These are phyloP conservation scores for Stylophora pistillata DNA, from an alignment of 64 coral and sea anemone genomes.

Conservation along the genomic window DNA sequence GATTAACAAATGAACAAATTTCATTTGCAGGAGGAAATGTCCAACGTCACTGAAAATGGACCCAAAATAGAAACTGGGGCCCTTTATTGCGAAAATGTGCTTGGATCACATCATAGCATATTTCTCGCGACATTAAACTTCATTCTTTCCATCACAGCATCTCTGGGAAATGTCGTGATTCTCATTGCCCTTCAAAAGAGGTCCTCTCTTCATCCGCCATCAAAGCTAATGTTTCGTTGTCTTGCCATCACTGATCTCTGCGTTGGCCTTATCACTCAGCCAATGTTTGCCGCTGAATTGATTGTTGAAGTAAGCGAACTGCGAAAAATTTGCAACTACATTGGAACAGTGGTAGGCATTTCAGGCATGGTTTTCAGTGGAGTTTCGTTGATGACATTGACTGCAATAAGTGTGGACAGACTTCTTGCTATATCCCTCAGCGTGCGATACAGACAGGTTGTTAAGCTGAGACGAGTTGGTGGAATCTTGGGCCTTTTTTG, in stretches of 20 bases:
- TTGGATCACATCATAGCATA: neutral
- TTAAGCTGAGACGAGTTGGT: neutral
- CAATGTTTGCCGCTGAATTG: neutral
- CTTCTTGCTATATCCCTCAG: conserved; percentile 1
- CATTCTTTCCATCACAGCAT: neutral
- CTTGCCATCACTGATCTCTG: conserved; percentile 11
- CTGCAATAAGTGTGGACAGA: conserved; percentile 25
- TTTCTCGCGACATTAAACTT: neutral
- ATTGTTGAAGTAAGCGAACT: neutral
- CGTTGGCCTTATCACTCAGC: neutral
- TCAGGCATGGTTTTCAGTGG: conserved; percentile 1
- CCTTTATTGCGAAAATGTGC: no score
- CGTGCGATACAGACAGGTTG: conserved; percentile 15
- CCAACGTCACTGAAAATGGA: no score
- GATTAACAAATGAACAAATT: no score
- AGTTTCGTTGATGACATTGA: neutral
- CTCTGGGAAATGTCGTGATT: neutral
- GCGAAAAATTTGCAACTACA: neutral
- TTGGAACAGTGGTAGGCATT: neutral
- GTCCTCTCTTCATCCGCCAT: neutral
- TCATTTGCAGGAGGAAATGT: no score
- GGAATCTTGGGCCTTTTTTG: neutral
- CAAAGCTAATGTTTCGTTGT: neutral
- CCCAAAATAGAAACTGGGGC: no score
- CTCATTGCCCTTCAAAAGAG: conserved; percentile 5